Evolutionary conservation across 2,888 invertebrate genomes (phyloP).

Genomic region (Poecilobothrus nobilitatus): DNA sequence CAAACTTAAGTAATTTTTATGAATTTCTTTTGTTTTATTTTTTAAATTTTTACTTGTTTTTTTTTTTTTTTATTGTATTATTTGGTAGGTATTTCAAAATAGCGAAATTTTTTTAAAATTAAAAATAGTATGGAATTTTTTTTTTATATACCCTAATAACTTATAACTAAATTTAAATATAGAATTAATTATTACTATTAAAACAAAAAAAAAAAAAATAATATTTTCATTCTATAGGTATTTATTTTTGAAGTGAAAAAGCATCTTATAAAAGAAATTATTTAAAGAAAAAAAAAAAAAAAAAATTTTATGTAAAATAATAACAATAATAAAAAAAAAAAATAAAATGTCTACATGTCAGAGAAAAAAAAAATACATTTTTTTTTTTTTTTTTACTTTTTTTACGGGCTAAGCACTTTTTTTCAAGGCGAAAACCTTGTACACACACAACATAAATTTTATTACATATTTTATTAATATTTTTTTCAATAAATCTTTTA

Average conservation of each 20-base stretch:
- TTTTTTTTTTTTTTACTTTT: background rate
- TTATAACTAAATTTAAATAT: no score
- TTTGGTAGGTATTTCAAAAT: no score
- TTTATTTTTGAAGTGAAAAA: background rate
- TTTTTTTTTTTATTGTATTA: background rate
- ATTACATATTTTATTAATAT: background rate
- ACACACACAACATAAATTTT: background rate
- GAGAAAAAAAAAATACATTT: background rate
- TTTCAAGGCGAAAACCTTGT: slow-evolving; percentile 6
- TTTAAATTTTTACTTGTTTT: no score
- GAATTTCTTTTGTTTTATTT: no score
- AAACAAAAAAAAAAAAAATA: no score
- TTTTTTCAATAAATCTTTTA: background rate
- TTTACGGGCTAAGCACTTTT: background rate
- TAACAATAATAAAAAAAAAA: no score
- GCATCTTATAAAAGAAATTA: background rate
- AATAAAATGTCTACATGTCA: slow-evolving; percentile 2
- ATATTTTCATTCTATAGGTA: background rate
- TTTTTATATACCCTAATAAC: no score
- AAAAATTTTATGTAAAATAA: background rate
- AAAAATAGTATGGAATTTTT: no score
- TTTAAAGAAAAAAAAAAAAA: background rate
- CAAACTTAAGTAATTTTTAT: background rate
- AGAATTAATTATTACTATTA: no score
- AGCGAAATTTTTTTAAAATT: no score